Percentiles rank a stretch among this genome's conserved stretches.
Evolutionary conservation across 2,888 invertebrate genomes (phyloP).

Genomic region (Napeogenes sylphis): DNA sequence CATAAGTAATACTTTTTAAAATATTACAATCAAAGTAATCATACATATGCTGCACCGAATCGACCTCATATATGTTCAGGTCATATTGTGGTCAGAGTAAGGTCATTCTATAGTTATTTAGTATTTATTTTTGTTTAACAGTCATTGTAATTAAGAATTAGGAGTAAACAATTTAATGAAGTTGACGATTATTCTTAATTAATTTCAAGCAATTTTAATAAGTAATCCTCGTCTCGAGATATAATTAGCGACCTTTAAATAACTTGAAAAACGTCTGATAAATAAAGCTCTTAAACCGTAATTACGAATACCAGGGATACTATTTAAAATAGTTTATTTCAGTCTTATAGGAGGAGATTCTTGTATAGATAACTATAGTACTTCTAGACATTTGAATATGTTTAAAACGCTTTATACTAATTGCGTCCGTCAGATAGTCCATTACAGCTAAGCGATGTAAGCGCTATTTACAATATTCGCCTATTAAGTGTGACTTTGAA

Average conservation of each 20-base stretch:
- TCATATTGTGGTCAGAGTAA: not conserved
- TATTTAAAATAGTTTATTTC: slow-evolving; percentile 23
- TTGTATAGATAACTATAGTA: slow-evolving; percentile 14
- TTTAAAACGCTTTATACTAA: slow-evolving; percentile 39
- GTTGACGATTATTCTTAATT: not conserved
- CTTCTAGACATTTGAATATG: slow-evolving; percentile 20
- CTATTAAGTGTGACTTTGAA: slow-evolving; percentile 43
- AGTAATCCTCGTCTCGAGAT: slow-evolving; percentile 9
- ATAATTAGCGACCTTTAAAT: slow-evolving; percentile 26
- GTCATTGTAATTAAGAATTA: no score
- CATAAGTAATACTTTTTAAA: no score
- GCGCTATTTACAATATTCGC: slow-evolving; percentile 29
- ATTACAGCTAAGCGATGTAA: slow-evolving; percentile 31
- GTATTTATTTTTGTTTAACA: no score
- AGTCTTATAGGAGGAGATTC: slow-evolving; percentile 7
- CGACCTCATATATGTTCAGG: not conserved
- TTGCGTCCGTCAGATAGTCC: slow-evolving; percentile 35
- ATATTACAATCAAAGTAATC: no score
- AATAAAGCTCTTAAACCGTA: slow-evolving; percentile 29
- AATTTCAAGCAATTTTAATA: slow-evolving; percentile 1
- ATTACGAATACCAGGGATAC: slow-evolving; percentile 25
- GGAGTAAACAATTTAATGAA: not conserved
- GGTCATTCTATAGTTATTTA: no score
- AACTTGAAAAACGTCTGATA: slow-evolving; percentile 25
- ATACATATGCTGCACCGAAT: no score